A percentile compares a stretch with the other conserved stretches of the same genome.
Evolutionary conservation across 1,140 invertebrate species (phyloP).

Genomic region (Pararge aegeria): DNA sequence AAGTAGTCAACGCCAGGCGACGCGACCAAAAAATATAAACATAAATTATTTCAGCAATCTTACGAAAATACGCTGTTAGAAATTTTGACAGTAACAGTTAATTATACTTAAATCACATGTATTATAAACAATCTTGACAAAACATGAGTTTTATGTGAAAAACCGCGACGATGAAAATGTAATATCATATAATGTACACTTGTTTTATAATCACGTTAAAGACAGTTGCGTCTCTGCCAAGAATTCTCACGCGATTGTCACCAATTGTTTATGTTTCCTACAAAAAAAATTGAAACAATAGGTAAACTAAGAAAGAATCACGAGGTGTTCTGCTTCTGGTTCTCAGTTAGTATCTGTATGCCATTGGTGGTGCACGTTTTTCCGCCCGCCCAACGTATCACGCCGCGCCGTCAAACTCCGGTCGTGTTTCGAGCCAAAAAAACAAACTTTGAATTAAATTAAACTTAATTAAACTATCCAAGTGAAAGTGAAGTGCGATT

Average conservation of each 20-base stretch:
- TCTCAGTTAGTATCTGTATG: conserved; percentile 23
- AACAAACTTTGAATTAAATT: not conserved
- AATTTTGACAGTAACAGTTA: too few species aligned
- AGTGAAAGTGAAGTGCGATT: conserved; percentile 2
- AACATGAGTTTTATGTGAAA: not conserved
- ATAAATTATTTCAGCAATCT: too few species aligned
- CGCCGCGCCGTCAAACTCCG: not conserved
- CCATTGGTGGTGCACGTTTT: conserved; percentile 19
- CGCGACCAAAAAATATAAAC: too few species aligned
- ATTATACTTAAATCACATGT: not conserved
- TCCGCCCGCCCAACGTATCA: conserved; percentile 27
- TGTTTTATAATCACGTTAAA: not conserved
- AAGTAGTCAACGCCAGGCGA: too few species aligned
- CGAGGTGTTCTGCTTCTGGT: conserved; percentile 4
- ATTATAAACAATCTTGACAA: not conserved
- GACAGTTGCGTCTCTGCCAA: conserved; percentile 11
- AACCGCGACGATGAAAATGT: not conserved
- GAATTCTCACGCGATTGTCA: conserved; percentile 23
- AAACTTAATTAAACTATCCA: not conserved
- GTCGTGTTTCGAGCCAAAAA: not conserved
- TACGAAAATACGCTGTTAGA: too few species aligned
- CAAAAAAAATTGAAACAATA: conserved; percentile 19
- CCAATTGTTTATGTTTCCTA: conserved; percentile 15
- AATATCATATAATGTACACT: not conserved
- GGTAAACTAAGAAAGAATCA: conserved; percentile 17